Conservation (phyloP, 1,140 invertebrate genomes). For the Drosophila truncata region DNA sequence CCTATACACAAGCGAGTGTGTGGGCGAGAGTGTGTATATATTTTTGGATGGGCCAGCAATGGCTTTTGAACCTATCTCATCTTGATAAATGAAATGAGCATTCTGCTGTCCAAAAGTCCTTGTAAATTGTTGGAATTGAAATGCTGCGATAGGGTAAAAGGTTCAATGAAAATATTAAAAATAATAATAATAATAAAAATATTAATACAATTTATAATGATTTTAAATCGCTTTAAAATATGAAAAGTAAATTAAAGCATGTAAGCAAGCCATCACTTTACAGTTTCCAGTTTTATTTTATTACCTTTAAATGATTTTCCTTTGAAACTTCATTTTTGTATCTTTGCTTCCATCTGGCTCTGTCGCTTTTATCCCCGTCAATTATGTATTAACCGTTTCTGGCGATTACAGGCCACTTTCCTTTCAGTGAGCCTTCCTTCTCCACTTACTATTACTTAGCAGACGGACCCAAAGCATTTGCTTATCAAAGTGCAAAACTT, state of each 20-base stretch:
- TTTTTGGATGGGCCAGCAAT: slow-evolving; percentile 15
- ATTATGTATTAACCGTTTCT: slow-evolving; percentile 29
- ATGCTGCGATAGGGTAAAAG: not conserved
- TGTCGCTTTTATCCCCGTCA: slow-evolving; percentile 3
- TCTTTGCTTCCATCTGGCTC: not conserved
- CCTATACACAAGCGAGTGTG: not conserved
- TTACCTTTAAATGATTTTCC: not conserved
- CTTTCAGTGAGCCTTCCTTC: not conserved
- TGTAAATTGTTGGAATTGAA: not conserved
- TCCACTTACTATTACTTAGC: slow-evolving; percentile 18
- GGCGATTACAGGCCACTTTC: slow-evolving; percentile 30
- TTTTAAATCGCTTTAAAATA: not conserved
- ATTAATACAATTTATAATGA: not conserved
- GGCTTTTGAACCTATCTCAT: slow-evolving; percentile 30
- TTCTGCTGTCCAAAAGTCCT: not conserved
- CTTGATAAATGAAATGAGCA: slow-evolving; percentile 35
- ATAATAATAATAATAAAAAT: not conserved
- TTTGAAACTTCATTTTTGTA: not conserved
- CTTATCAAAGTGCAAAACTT: slow-evolving; percentile 48
- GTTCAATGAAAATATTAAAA: not conserved
- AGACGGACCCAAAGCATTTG: slow-evolving; percentile 41
- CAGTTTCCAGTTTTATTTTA: not conserved
- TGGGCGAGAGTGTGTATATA: not conserved
- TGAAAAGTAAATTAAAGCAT: no score
- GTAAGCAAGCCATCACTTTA: not conserved